Evolutionary conservation across 1,140 invertebrate species (phyloP), one percentile per base, ranked within the genome.

Genomic region (Tribolium madens): DNA sequence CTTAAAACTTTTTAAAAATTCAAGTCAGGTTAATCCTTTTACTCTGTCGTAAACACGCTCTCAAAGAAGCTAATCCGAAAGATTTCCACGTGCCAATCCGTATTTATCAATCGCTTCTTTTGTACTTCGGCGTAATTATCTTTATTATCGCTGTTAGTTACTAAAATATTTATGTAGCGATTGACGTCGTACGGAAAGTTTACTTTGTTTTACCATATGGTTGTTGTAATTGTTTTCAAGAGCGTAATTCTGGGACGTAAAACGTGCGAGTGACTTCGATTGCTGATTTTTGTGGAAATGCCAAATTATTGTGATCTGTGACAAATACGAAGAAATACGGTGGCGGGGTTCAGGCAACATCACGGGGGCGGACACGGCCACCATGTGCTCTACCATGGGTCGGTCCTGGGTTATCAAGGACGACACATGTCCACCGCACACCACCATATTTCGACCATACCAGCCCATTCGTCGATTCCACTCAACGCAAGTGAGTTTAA

Each of bases 271-370:
- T 64, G 57, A 64, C 57, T 64, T 3, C 7, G 64, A 53, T 17
- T 71, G 13, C 7, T 12, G 7, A 64, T 64, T 12, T 33, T 13
- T 33, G 57, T 64, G 57, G 31, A 64, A 33, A 64, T 64, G 57
- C 21, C 26, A 64, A 64, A 64, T 64, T 64, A 12, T 64, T 64
- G 57, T 64, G 57, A 64, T 64, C 57, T 12, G 57, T 64, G 57
- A 64, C 21, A 64, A 64, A 64, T 64, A 31, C n/a, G 57, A 64
- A 60, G 53, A 60, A 12, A 52, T 76, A 84, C 77, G 77, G 84
- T 85, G 84, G 84, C 84, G 81, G 84, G 84, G 48, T 85, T 83
- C 78, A 80, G 84, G 74, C 82, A 82, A 52, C 84, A 85, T 74
- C 84, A 85, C 79, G 81, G 81, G 77, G 82, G 83, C 76, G 82